Evolutionary conservation across 2,797 vertebrate genomes (phyloP), one percentile per base, ranked within the genome.

Genomic region (Xenentodon cancila): DNA sequence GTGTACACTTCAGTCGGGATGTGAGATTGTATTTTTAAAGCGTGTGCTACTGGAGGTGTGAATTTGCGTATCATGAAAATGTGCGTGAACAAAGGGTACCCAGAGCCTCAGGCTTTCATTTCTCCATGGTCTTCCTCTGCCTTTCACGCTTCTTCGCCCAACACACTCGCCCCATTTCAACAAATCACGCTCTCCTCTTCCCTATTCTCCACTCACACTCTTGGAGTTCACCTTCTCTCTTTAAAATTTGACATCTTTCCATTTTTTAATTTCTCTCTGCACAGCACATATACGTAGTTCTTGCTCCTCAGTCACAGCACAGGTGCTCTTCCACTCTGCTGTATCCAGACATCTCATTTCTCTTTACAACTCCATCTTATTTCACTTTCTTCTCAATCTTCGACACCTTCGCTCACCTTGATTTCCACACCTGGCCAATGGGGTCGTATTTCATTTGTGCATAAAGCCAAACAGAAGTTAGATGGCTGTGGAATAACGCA

Each of bases 111-210:
- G 62, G 80, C 75, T 40, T 71, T 84, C 56, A 22, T 77, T 77
- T 69, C 73, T 73, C 52, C 69, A 22, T 55, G 61, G 55, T 59
- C 69, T 57, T 69, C 67, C 48, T 75, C 59, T 86, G 67, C 77
- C 79, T 83, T 84, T 88, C 79, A 83, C 80, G 73, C 63, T 77
- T 84, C 77, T 84, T 85, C 82, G 82, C 85, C 83, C 77, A 80
- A 69, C 85, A 79, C 50, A 40, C 17, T 73, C 72, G 53, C 46
- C 60, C 64, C 55, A 64, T 71, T 61, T 60, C 49, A 67, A 43
- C 56, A 43, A 46, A 59, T 64, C 57, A 58, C 57, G 9, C 58
- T 43, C 54, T 25, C 45, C 75, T 61, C 53, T 68, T 50, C 56
- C 22, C 45, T 45, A 57, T 59, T 74, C 75, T 81, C 79, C 77